Percentiles rank a stretch among this genome's conserved stretches.
Evolutionary conservation across 1,140 invertebrate genomes (phyloP).

Genomic region (Contarinia nasturtii): DNA sequence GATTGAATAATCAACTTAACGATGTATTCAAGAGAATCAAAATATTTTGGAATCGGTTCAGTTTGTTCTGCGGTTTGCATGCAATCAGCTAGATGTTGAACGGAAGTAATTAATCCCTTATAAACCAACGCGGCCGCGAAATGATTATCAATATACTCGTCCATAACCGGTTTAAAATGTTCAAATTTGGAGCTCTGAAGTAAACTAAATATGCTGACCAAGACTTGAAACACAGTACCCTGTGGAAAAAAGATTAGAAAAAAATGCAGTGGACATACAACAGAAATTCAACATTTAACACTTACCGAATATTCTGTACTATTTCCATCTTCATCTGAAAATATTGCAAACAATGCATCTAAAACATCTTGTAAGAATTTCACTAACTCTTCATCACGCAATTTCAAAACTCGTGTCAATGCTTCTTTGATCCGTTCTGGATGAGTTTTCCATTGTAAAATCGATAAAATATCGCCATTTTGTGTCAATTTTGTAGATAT

Average conservation of each 20-base stretch:
- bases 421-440: slow-evolving; percentile 74
- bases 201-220: slow-evolving; percentile 81
- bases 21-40: slow-evolving; percentile 80
- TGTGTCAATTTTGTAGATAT: slow-evolving; percentile 92
- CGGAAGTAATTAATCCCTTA: slow-evolving; percentile 72
- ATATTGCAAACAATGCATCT: slow-evolving; percentile 85
- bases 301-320: slow-evolving; percentile 43
- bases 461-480: slow-evolving; percentile 71
- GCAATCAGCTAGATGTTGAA: slow-evolving; percentile 80
- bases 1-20: slow-evolving; percentile 92
- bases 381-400: slow-evolving; percentile 80
- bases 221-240: slow-evolving; percentile 43
- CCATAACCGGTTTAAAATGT: slow-evolving; percentile 87
- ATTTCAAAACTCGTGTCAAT: slow-evolving; percentile 51
- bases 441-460: slow-evolving; percentile 78
- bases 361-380: slow-evolving; percentile 93
- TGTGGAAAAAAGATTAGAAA: too few species aligned
- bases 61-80: slow-evolving; percentile 67
- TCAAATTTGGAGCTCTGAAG: slow-evolving; percentile 85
- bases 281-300: too few species aligned
- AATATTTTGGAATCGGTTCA: slow-evolving; percentile 76
- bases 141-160: slow-evolving; percentile 86
- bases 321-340: slow-evolving; percentile 84
- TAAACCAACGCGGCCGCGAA: slow-evolving; percentile 92
- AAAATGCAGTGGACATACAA: too few species aligned